A percentile compares a stretch with the other conserved stretches of the same genome.
Evolutionary conservation across 2,888 invertebrate genomes (phyloP).

Genomic region (Andrena bucephala): DNA sequence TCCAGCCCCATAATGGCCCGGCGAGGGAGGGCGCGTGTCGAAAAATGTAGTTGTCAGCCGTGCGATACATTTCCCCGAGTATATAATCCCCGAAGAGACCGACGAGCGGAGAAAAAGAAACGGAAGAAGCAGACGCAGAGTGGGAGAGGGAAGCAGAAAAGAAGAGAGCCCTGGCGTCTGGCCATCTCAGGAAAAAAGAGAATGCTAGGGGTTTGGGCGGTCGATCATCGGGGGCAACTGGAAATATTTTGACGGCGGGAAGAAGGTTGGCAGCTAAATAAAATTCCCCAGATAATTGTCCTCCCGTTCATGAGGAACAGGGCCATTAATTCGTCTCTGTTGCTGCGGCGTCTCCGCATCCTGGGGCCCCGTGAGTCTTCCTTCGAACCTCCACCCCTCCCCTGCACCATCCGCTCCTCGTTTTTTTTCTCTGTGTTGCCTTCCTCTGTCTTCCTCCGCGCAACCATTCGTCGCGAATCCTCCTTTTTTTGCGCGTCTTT

Average conservation of each 20-base stretch:
- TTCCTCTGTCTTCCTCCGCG: background rate
- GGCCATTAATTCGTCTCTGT: conserved; percentile 69
- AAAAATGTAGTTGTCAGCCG: conserved; percentile 68
- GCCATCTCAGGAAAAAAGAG: conserved; percentile 44
- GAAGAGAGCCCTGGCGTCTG: conserved; percentile 49
- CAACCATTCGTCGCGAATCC: conserved; percentile 25
- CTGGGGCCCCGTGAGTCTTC: conserved; percentile 55
- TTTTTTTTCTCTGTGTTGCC: background rate
- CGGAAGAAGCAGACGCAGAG: conserved; percentile 15
- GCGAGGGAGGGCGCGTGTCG: conserved; percentile 52
- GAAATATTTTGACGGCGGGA: conserved; percentile 69
- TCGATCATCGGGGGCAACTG: conserved; percentile 70
- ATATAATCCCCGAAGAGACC: conserved; percentile 40
- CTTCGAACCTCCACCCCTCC: conserved; percentile 29
- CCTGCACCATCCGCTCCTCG: conserved; percentile 5
- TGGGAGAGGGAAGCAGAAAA: background rate
- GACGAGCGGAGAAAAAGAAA: conserved; percentile 18
- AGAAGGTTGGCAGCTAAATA: conserved; percentile 60
- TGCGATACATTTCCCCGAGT: conserved; percentile 62
- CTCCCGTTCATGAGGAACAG: conserved; percentile 43
- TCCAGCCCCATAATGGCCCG: conserved; percentile 33
- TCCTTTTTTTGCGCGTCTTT: conserved; percentile 61
- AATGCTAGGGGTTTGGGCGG: conserved; percentile 21
- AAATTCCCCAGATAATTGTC: conserved; percentile 72
- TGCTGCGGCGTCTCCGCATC: conserved; percentile 47